Evolutionary conservation across 2,113 vertebrate genomes (phyloP), one percentile per base, ranked within the genome.

Genomic region (Alaudala cheleensis): DNA sequence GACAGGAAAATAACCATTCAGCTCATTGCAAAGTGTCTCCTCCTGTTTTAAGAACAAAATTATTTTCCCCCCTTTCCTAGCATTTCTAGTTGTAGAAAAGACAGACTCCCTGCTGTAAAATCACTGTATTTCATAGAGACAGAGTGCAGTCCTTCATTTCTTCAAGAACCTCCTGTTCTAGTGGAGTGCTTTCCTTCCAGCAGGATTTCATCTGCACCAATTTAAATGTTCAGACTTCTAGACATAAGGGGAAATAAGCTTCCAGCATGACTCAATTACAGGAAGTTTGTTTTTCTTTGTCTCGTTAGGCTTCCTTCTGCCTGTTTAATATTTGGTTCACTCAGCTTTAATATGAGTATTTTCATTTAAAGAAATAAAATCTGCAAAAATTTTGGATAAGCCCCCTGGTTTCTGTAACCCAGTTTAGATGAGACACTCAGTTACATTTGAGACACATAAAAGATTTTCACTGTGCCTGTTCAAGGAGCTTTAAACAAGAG

Each of bases 241-340:
- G 62, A 90, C 67, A 33, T 51, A 82, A 90, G 34, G 50, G 34
- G 8, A 79, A 93, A 92, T 88, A 86, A 84, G 25, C 42, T 90
- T 86, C 42, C 85, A 94, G 71, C 81, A 54, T 90, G 74, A 92
- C 62, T 85, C 62, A 70, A 18, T 94, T 91, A 85, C 20, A 83
- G 71, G 61, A 88, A 87, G 74, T 76, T 95, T 90, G 54, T 77
- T 95, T 95, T 95, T 54, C 84, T 96, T 95, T 93, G 74, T 94
- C 81, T 90, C 7, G 0, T 93, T 92, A 77, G 81, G 54, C 62
- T 93, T 96, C 74, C 81, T 93, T 86, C 79, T 96, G 71, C 70
- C 74, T 51, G 42, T 66, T 70, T 51, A 72, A 70, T 86, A 65
- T 51, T 86, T 93, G 44, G 26, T 81, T 94, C 81, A 54, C 29